Percentiles rank a stretch among this genome's conserved stretches.
phyloP scores from a whole-genome alignment of 2,888 invertebrate genomes.

The Chloromyia formosa region DNA sequence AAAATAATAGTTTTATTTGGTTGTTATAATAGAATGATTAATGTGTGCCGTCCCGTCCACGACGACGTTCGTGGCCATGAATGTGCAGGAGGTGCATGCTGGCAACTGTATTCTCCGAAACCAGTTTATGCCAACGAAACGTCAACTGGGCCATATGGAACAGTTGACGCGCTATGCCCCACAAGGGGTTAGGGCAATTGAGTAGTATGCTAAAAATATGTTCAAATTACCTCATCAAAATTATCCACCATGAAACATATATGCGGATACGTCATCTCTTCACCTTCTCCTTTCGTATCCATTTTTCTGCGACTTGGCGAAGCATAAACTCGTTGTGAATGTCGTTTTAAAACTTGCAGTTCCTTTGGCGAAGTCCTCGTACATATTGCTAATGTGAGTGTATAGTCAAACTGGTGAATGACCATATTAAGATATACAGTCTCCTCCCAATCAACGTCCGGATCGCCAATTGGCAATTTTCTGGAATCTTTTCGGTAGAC shows the following conservation, averaged over 20 bases:
- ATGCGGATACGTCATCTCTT: constrained; percentile 98
- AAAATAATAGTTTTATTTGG: too few relatives aligned
- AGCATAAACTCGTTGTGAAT: constrained; percentile 95
- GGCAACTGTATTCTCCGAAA: too few relatives aligned
- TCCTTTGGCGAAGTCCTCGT: constrained; percentile 97
- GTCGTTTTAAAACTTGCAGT: constrained; percentile 91
- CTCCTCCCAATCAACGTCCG: constrained; percentile 98
- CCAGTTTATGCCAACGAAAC: too few relatives aligned
- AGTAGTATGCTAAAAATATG: too few relatives aligned
- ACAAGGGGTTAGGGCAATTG: too few relatives aligned
- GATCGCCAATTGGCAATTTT: constrained; percentile 95
- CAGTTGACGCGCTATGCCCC: too few relatives aligned
- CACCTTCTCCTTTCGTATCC: constrained; percentile 97
- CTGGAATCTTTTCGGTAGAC: constrained; percentile 97
- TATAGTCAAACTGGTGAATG: constrained; percentile 98
- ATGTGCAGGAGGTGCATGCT: too few relatives aligned
- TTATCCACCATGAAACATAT: constrained; percentile 99
- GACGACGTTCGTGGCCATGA: too few relatives aligned
- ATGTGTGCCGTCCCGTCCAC: too few relatives aligned
- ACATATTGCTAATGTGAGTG: constrained; percentile 95
- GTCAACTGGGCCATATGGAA: too few relatives aligned
- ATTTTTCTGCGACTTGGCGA: constrained; percentile 96
- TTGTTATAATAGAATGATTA: too few relatives aligned
- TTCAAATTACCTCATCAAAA: constrained; percentile 92
- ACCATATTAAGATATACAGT: constrained; percentile 97